A percentile compares a stretch with the other conserved stretches of the same genome.
Conservation (phyloP, 2,888 invertebrate species). For the Clusia tigrina region DNA sequence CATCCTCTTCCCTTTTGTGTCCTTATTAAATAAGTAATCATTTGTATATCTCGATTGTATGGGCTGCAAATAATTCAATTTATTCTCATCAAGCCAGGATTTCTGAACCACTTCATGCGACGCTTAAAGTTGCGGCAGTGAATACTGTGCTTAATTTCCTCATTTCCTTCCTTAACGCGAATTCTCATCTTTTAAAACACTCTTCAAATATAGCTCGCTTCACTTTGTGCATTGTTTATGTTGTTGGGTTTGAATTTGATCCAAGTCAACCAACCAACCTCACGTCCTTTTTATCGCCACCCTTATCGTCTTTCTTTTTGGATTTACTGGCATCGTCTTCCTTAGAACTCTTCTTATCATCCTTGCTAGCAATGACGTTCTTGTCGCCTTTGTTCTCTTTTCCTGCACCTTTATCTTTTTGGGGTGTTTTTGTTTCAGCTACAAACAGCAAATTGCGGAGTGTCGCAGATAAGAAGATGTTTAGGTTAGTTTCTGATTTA, state of each 20-base stretch:
- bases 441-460: slow-evolving; percentile 14
- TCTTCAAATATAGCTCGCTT: slow-evolving; percentile 6
- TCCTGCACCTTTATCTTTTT: slow-evolving; percentile 19
- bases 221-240: not conserved
- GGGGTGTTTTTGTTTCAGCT: slow-evolving; percentile 2
- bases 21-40: too few species aligned
- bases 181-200: not conserved
- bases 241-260: not conserved
- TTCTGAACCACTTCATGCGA: too few species aligned
- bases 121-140: too few species aligned
- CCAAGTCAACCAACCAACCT: slow-evolving; percentile 65
- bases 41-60: too few species aligned
- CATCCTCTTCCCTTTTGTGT: too few species aligned
- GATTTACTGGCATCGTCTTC: slow-evolving; percentile 45
- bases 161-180: too few species aligned
- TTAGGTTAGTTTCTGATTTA: slow-evolving; percentile 3
- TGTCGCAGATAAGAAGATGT: slow-evolving; percentile 29
- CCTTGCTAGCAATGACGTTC: slow-evolving; percentile 40
- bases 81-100: too few species aligned
- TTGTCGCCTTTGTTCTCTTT: slow-evolving; percentile 38
- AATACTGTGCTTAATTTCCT: too few species aligned
- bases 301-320: slow-evolving; percentile 64
- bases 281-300: slow-evolving; percentile 67
- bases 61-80: too few species aligned
- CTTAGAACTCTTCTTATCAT: slow-evolving; percentile 48